Percentiles rank a stretch among this genome's conserved stretches.
phyloP scores from a whole-genome alignment of 1,140 invertebrate genomes.

The Zeugodacus cucurbitae region DNA sequence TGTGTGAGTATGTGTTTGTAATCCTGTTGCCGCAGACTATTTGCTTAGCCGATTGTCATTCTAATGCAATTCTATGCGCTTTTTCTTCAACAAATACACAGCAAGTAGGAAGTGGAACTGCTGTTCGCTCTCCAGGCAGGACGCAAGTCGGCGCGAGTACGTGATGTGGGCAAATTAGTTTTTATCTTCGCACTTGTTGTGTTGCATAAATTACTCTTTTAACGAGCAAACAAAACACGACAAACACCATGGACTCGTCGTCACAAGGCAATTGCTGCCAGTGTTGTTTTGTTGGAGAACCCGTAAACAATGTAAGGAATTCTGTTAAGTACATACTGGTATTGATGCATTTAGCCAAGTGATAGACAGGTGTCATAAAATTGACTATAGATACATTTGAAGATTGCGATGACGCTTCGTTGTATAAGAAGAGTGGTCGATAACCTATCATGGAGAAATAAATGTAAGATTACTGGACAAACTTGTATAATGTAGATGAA shows the following conservation, averaged over 20 bases:
- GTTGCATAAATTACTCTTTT: slow-evolving; percentile 17
- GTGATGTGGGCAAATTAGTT: slow-evolving; percentile 8
- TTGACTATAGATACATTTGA: not conserved
- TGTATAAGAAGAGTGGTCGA: no score
- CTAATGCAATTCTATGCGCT: not conserved
- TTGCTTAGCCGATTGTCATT: slow-evolving; percentile 8
- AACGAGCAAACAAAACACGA: not conserved
- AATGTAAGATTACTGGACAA: no score
- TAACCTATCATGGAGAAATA: no score
- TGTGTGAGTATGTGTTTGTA: not conserved
- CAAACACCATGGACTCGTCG: not conserved
- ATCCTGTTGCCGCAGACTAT: not conserved
- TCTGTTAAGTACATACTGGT: not conserved
- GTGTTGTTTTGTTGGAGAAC: not conserved
- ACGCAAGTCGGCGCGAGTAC: not conserved
- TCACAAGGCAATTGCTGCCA: not conserved
- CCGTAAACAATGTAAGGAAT: not conserved
- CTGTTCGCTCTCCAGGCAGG: not conserved
- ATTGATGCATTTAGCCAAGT: not conserved
- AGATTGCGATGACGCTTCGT: no score
- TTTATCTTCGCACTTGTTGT: not conserved
- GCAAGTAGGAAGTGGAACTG: not conserved
- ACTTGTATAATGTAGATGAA: no score
- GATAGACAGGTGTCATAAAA: not conserved
- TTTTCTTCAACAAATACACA: not conserved